Evolutionary conservation across 1,140 invertebrate genomes (phyloP).

Genomic region (Scaptomyza hsui): DNA sequence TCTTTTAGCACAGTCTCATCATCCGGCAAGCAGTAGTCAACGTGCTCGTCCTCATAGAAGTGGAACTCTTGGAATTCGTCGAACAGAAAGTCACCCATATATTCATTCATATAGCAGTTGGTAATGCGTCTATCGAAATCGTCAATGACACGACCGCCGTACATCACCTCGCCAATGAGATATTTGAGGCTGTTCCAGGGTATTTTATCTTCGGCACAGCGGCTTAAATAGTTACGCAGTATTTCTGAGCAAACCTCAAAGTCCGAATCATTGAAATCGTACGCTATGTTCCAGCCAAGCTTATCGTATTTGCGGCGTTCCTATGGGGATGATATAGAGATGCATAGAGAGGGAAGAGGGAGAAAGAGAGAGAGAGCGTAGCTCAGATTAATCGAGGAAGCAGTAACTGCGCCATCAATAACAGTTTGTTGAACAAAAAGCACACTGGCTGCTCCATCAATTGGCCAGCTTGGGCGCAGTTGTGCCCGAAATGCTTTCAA

Average conservation of each 20-base stretch:
- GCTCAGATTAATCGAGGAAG: conserved; percentile 59
- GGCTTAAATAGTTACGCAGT: conserved; percentile 91
- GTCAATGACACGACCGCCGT: conserved; percentile 95
- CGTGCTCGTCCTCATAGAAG: conserved; percentile 90
- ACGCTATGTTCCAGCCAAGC: conserved; percentile 96
- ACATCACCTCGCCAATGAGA: conserved; percentile 96
- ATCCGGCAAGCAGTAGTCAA: conserved; percentile 92
- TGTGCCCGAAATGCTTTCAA: conserved; percentile 61
- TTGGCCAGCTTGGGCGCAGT: conserved; percentile 50
- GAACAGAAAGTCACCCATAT: conserved; percentile 96
- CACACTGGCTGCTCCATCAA: conserved; percentile 60
- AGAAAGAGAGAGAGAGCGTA: conserved; percentile 10
- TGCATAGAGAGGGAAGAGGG: background rate
- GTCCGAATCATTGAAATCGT: conserved; percentile 97
- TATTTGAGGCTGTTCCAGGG: conserved; percentile 96
- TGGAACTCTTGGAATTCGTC: conserved; percentile 95
- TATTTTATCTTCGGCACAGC: conserved; percentile 87
- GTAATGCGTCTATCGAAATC: conserved; percentile 94
- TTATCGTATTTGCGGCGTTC: conserved; percentile 96
- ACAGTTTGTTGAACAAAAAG: conserved; percentile 62
- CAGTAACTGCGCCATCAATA: conserved; percentile 62
- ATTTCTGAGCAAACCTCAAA: conserved; percentile 94
- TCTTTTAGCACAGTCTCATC: conserved; percentile 87
- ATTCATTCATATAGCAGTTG: conserved; percentile 95
- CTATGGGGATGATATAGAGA: conserved; percentile 81